Evolutionary conservation across 2,113 vertebrate species (phyloP), one percentile per base, ranked within the genome.

Genomic region (Tachycineta bicolor): DNA sequence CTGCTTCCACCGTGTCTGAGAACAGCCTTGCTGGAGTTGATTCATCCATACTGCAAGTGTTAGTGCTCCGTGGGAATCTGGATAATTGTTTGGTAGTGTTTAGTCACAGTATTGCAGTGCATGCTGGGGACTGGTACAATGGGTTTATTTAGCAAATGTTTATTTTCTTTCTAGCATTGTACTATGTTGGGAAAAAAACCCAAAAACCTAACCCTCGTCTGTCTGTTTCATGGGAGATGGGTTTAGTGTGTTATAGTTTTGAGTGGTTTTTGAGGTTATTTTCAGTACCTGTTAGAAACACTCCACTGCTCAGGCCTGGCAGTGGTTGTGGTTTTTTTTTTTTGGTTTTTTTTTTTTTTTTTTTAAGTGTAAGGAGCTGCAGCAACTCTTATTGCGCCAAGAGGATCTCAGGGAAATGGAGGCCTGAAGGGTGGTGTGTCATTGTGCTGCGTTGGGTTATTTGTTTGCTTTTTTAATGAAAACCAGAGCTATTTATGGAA

Each of bases 371-470:
- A 5, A 60, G 34, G 31, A 73, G 44, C 69, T 71, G 12, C 39
- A 26, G 26, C 12, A 82, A 5, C 18, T 88, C 28, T 69, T 53
- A 22, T 0, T 68, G 17, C 12, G 28, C 58, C 0, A 0, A 43
- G 39, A 71, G 39, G 46, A 33, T 82, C 29, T 55, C 37, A 23
- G 1, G 11, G 60, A 89, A 64, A 73, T 14, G 18, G 21, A 82
- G 6, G 10, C 29, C 58, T 82, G 28, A 89, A 18, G 43, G 13
- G 12, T 46, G 10, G 4, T 68, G 25, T 83, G 59, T 41, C 26
- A 34, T 59, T 83, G 85, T 73, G 26, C 37, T 1, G 1, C 12
- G 8, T 14, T 71, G 18, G 22, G 6, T 6, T 63, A 29, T 39
- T 56, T 65, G 9, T 44, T 49, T 49, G 25, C 44, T 31, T 69